Evolutionary conservation across 2,888 invertebrate species (phyloP), one percentile per base, ranked within the genome.

Genomic region (Cerastis leucographa): DNA sequence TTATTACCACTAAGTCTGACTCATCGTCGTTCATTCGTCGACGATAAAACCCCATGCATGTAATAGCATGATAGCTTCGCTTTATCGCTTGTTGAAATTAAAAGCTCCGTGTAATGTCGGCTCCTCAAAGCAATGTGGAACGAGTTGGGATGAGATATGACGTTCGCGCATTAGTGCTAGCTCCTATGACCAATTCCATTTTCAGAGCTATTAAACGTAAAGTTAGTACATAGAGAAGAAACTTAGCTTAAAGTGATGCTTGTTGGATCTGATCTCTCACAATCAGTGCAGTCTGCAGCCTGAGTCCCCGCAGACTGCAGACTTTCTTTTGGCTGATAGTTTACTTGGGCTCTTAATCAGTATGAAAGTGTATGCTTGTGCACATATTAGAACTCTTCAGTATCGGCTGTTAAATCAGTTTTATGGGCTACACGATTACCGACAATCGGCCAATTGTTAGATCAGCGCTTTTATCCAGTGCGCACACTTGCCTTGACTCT

Each of bases 1-100:
- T 78, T 66, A 73, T 80, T 66, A 74, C n/a, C 51, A 46, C 40
- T 29, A 62, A 64, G 61, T 74, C 74, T 78, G 61, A 74, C 51
- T 81, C 81, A 74, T 42, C 51, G 19, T 61, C 17, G 44, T 40
- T 54, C 8, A 42, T 62, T 71, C 25, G 73, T 54, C 25, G n/a
- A 64, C 54, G 62, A 56, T 68, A 59, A 62, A 54, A 7, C 19
- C 42, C 22, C 29, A 64, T 56, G 22, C 29, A 64, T 49, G 29
- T 56, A 64, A 64, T 40, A 64, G 12, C 51, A 49, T 35, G 54
- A 42, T 54, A 54, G 29, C 44, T 46, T 79, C 40, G 25, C 22
- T 61, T 77, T 54, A 46, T 78, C 22, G 42, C 61, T 25, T 49
- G 42, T 61, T 66, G 9, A 44, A 69, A 62, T 67, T 44, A 71